Evolutionary conservation across 2,888 invertebrate species (phyloP).

Genomic region (Apantesis nais): DNA sequence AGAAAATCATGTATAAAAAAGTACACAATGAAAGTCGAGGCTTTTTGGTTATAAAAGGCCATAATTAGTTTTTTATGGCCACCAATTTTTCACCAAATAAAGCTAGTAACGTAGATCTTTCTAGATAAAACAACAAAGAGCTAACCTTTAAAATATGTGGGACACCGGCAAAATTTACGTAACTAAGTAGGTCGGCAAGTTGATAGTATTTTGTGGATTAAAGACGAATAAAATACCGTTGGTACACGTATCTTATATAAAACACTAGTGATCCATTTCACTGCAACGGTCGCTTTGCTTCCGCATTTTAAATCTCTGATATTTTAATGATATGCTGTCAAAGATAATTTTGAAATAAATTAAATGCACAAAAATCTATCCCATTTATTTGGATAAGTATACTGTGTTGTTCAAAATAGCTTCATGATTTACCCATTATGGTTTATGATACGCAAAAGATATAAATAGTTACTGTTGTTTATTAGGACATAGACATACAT

Average conservation of each 20-base stretch:
- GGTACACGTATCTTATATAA: background rate
- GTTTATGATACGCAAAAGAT: too few species aligned
- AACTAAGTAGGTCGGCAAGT: background rate
- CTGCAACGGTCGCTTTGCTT: too few species aligned
- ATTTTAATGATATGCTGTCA: too few species aligned
- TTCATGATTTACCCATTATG: too few species aligned
- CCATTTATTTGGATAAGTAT: too few species aligned
- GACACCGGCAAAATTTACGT: background rate
- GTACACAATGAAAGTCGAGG: background rate
- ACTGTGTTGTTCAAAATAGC: too few species aligned
- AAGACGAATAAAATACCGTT: background rate
- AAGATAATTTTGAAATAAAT: too few species aligned
- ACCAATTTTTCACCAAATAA: background rate
- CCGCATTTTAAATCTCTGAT: too few species aligned
- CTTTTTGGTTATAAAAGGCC: background rate
- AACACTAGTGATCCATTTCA: too few species aligned
- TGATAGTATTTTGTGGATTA: background rate
- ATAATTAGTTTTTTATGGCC: background rate
- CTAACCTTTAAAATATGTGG: background rate
- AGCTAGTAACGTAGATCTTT: background rate
- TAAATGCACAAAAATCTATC: too few species aligned
- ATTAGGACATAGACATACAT: too few species aligned
- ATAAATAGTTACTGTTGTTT: too few species aligned
- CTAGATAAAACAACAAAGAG: background rate
- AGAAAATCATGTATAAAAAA: background rate